Evolutionary conservation across 1,140 invertebrate species (phyloP).

Genomic region (Helicorthomorpha holstii): DNA sequence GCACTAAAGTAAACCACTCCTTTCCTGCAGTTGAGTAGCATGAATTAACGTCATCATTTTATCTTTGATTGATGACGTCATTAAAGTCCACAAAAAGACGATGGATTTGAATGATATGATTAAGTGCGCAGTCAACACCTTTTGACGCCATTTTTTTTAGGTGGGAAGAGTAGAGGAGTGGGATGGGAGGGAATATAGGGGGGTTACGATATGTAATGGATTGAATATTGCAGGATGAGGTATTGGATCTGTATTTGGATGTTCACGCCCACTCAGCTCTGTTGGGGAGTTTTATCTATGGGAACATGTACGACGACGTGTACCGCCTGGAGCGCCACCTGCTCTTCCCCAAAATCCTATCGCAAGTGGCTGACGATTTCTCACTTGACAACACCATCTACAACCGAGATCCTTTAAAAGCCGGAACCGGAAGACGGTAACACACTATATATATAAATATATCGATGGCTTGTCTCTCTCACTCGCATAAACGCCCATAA

Average conservation of each 20-base stretch:
- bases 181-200: too few relatives aligned
- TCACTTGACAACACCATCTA: constrained; percentile 64
- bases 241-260: constrained; percentile 84
- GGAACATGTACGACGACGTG: constrained; percentile 89
- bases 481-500: too few relatives aligned
- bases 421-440: constrained; percentile 66
- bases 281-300: constrained; percentile 85
- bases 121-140: constrained; percentile 17
- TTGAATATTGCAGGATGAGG: constrained; percentile 39
- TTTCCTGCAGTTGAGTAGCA: too few relatives aligned
- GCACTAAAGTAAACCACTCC: too few relatives aligned
- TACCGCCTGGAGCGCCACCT: constrained; percentile 71
- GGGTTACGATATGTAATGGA: not conserved
- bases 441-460: too few relatives aligned
- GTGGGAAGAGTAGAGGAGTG: not conserved
- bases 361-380: constrained; percentile 68
- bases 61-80: too few relatives aligned
- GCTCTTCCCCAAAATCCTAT: constrained; percentile 74
- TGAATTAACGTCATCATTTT: too few relatives aligned
- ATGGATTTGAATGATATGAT: too few relatives aligned
- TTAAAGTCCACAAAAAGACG: too few relatives aligned
- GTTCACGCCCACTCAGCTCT: constrained; percentile 83
- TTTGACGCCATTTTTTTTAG: constrained; percentile 6
- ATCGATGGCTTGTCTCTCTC: too few relatives aligned
- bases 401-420: constrained; percentile 68